Base-by-base conservation (phyloP, 1,140 invertebrate species). In the Nixonia krombeini region DNA sequence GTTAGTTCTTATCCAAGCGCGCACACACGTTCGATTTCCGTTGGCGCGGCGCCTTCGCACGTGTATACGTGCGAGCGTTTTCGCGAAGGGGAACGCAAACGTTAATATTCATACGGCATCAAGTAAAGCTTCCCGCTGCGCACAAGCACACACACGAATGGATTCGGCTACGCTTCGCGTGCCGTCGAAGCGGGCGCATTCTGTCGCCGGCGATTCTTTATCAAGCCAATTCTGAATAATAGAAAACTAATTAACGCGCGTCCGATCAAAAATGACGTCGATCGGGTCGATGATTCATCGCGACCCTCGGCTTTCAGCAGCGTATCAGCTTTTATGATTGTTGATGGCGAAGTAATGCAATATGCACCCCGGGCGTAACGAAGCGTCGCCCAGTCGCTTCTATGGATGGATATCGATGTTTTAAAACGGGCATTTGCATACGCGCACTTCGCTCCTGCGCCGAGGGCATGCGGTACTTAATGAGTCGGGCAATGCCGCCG, bases 341-440 rank as follows among this genome's bases (percentile, higher is more conserved):
- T 81, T 73, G 74, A 74, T 69, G 57, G 70, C 49, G 75, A 80
- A 82, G 78, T 79, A 78, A 84, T 74, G 76, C 73, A 75, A 80
- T 81, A 81, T 74, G 72, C 65, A 69, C 70, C 70, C 71, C 45
- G 66, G 38, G 70, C 41, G 59, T 76, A 79, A 78, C 75, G 71
- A 78, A 77, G 72, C 75, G 64, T 72, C 69, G 53, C 52, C 42
- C 63, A 17, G 44, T 21, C 38, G 55, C 49, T 47, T 57, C 40
- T 74, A 75, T 77, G 77, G 77, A 73, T 75, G 67, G 59, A 79
- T 79, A 82, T 81, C 72, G 79, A 83, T 76, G 78, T 78, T 80
- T 81, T 78, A 77, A 82, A 81, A 77, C 74, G 72, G 74, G 73
- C 75, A 79, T 80, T 78, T 79, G 76, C 75, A 81, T 81, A 79